Evolutionary conservation across 2,888 invertebrate species (phyloP).

Genomic region (Itoplectis maculator): DNA sequence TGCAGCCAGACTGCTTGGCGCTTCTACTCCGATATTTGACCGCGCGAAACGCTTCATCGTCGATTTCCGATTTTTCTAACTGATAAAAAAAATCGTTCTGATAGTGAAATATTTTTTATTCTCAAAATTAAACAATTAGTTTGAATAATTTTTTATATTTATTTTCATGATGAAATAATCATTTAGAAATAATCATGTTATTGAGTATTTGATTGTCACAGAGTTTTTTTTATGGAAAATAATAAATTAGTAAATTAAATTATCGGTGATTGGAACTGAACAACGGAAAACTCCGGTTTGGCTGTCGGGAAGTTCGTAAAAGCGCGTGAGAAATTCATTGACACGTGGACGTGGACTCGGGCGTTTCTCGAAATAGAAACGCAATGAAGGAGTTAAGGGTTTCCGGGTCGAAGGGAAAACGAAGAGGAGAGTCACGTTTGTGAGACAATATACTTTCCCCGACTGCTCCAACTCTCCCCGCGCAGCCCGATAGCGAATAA

Average conservation of each 20-base stretch:
- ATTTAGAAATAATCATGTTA: no score
- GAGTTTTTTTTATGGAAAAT: background rate
- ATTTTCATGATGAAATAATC: background rate
- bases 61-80: background rate
- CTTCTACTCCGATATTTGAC: background rate
- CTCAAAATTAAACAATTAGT: no score
- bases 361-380: conserved; percentile 56
- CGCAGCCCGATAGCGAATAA: conserved; percentile 41
- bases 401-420: conserved; percentile 2
- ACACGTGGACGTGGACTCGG: conserved; percentile 23
- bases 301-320: conserved; percentile 12
- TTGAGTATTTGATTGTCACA: background rate
- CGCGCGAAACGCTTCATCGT: background rate
- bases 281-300: background rate
- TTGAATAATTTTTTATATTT: background rate
- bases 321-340: conserved; percentile 44
- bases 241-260: background rate
- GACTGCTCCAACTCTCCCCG: conserved; percentile 30
- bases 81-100: background rate
- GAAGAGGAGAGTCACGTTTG: conserved; percentile 49
- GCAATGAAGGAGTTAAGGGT: conserved; percentile 47
- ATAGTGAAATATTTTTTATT: background rate
- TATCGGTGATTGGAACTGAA: background rate
- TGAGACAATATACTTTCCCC: conserved; percentile 35
- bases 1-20: conserved; percentile 24